Conservation (phyloP, 2,113 vertebrate species). For the Caranx ignobilis region DNA sequence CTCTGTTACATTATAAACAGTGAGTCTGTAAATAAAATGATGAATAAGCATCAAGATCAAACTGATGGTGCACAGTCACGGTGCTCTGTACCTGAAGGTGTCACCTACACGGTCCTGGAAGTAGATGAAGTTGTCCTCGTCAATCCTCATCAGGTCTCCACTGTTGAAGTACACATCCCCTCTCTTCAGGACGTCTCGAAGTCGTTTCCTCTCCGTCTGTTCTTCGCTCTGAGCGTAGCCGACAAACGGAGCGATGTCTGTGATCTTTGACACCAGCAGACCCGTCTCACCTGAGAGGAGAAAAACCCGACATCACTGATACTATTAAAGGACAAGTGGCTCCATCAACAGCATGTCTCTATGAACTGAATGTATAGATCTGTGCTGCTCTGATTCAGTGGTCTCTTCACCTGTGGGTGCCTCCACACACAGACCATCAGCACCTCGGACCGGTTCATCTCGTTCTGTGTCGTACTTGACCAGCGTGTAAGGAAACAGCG, state of each 20-base stretch:
- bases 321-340: background rate
- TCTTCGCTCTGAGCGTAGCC: constrained; percentile 86
- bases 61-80: background rate
- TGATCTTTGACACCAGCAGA: constrained; percentile 89
- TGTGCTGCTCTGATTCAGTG: background rate
- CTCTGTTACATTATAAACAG: background rate
- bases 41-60: background rate
- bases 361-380: background rate
- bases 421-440: constrained; percentile 87
- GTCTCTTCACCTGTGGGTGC: constrained; percentile 85
- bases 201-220: constrained; percentile 88
- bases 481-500: constrained; percentile 82
- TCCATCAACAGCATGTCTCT: background rate
- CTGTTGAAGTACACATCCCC: constrained; percentile 92
- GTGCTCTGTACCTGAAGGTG: constrained; percentile 87
- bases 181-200: constrained; percentile 87
- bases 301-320: background rate
- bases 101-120: constrained; percentile 93
- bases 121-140: constrained; percentile 89
- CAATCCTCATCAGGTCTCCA: constrained; percentile 89
- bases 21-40: too few species aligned
- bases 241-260: constrained; percentile 84
- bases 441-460: constrained; percentile 86
- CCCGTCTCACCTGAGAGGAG: constrained; percentile 87
- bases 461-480: constrained; percentile 89